Evolutionary conservation across 2,797 vertebrate genomes (phyloP), one percentile per base, ranked within the genome.

Genomic region (Kryptolebias ocellatus): DNA sequence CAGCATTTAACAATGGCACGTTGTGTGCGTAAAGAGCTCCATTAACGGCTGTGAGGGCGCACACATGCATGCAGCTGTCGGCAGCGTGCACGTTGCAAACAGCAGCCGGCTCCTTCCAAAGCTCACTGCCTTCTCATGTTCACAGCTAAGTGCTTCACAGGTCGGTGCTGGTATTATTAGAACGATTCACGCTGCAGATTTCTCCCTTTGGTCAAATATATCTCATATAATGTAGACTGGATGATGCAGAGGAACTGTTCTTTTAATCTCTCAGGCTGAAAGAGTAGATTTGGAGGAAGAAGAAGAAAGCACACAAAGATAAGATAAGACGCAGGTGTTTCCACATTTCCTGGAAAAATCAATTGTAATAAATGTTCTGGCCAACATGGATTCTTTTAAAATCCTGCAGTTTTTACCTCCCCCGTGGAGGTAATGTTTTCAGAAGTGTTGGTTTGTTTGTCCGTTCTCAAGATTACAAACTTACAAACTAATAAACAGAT

Each of bases 1-100:
- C 89, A 90, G 89, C 84, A 90, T 89, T 87, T 88, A 87, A 91
- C 89, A 90, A 92, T 88, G 80, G 84, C 83, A 80, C 12, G 72
- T 85, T 90, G 87, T 90, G 83, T 87, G 82, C 60, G 76, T 66
- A 64, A 73, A 70, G 74, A 74, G 74, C 68, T 52, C 70, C 67
- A 71, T 44, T 47, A 64, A 39, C 20, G 61, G 53, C 60, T 60
- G 67, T 63, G 65, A 69, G 72, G 53, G 67, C 50, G 77, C 14
- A 58, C 46, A 50, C 71, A 62, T 72, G 73, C 77, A 74, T 81
- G 76, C 87, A 89, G 90, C 87, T 90, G 89, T 65, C n/a, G 51
- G 57, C 67, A 60, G 72, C 67, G 57, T 68, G 83, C 65, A 42
- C 2, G 12, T 68, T 56, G 37, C 18, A 70, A 77, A 62, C 72